Base-by-base conservation (phyloP, 2,888 invertebrate genomes). In the Choreutis nemorana region DNA sequence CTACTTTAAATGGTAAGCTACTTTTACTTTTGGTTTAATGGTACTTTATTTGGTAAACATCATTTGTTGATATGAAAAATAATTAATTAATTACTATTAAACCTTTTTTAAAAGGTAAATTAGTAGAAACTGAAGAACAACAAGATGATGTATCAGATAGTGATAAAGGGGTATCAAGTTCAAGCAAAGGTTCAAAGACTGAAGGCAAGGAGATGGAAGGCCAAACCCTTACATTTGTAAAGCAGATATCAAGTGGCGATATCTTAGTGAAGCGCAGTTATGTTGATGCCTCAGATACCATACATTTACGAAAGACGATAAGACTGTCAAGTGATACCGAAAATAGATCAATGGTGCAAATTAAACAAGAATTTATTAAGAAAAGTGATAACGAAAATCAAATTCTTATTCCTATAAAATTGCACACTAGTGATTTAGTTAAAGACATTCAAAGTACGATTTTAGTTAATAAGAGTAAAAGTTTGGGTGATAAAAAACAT, bases 1-100 rank as follows among this genome's bases (percentile, higher is more conserved):
- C 91, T 7, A 91, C 91, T 1, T 64, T 85, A 45, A 87, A 90
- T 61, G 91, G 91, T 58, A 81, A 41, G 39, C 39, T 24, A 14
- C 14, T 29, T 14, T 32, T n/a, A n/a, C n/a, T n/a, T n/a, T n/a
- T n/a, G n/a, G n/a, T n/a, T n/a, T n/a, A n/a, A n/a, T n/a, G n/a
- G n/a, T n/a, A n/a, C n/a, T n/a, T n/a, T n/a, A n/a, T n/a, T n/a
- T n/a, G n/a, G n/a, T n/a, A n/a, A n/a, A n/a, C n/a, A n/a, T n/a
- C n/a, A n/a, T n/a, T n/a, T n/a, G n/a, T n/a, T n/a, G n/a, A n/a
- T n/a, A n/a, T n/a, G n/a, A n/a, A n/a, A n/a, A n/a, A n/a, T n/a
- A n/a, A n/a, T n/a, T n/a, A n/a, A n/a, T n/a, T n/a, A n/a, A 5
- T n/a, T 23, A 6, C 23, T 9, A n/a, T 23, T 5, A 5, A 18